Percentiles rank a stretch among this genome's conserved stretches.
These are phyloP conservation scores for Lota lota DNA, from an alignment of 2,113 vertebrate genomes.

Conservation along the genomic window DNA sequence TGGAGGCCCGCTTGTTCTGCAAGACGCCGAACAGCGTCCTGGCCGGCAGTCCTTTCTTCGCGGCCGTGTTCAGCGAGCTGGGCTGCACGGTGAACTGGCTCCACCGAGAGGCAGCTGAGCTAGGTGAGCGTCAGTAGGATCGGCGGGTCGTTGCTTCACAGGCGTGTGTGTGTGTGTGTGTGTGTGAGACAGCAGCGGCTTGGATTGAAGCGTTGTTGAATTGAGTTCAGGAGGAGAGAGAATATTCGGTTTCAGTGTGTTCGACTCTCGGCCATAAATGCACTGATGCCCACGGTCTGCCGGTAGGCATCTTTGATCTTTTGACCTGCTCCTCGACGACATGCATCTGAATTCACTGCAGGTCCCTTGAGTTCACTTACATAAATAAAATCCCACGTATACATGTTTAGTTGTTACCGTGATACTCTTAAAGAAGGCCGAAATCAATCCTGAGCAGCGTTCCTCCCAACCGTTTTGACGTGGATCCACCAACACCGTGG, in stretches of 20 bases:
- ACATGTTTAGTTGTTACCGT: too few relatives aligned
- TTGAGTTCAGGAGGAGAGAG: too few relatives aligned
- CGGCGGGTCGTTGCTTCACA: neutral
- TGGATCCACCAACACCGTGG: neutral
- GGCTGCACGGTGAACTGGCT: constrained; percentile 79
- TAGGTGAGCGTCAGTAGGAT: constrained; percentile 37
- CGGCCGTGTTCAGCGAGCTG: constrained; percentile 76
- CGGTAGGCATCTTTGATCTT: too few relatives aligned
- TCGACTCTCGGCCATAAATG: too few relatives aligned
- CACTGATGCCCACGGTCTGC: too few relatives aligned
- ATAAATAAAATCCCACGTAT: too few relatives aligned
- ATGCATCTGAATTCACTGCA: too few relatives aligned
- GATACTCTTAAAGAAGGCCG: neutral
- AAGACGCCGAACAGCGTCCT: constrained; percentile 75
- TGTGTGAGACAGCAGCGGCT: neutral
- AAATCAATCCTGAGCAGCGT: neutral
- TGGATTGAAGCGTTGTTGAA: too few relatives aligned
- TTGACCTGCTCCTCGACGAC: too few relatives aligned
- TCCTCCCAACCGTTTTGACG: neutral
- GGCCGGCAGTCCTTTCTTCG: constrained; percentile 81
- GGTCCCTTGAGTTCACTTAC: too few relatives aligned
- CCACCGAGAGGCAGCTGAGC: constrained; percentile 63
- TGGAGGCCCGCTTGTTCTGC: constrained; percentile 66
- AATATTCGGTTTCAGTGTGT: too few relatives aligned
- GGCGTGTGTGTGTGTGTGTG: neutral